A percentile compares a stretch with the other conserved stretches of the same genome.
Evolutionary conservation across 2,113 vertebrate species (phyloP).

Genomic region (Grallaria varia): DNA sequence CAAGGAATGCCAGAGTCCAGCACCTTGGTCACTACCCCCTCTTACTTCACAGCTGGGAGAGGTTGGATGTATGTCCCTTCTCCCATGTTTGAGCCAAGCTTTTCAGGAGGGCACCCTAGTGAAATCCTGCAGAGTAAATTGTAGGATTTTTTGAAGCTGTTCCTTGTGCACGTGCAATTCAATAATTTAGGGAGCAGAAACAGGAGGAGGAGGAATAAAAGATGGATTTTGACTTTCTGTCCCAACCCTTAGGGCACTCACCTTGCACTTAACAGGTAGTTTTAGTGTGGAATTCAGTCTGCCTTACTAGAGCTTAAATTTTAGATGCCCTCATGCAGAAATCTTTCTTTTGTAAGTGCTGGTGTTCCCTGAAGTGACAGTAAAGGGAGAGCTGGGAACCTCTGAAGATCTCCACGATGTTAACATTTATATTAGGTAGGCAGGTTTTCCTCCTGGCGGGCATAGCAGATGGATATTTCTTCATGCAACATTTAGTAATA

Average conservation of each 20-base stretch:
- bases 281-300: background rate
- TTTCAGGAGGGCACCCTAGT: background rate
- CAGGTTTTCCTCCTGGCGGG: background rate
- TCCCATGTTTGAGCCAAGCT: background rate
- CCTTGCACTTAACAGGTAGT: background rate
- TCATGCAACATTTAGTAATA: background rate
- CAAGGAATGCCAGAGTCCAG: background rate
- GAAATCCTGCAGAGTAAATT: background rate
- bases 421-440: background rate
- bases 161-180: background rate
- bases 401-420: background rate
- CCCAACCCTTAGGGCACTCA: background rate
- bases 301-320: background rate
- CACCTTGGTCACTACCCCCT: rapidly evolving
- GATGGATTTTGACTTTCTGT: background rate
- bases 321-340: background rate
- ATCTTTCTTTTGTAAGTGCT: background rate
- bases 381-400: background rate
- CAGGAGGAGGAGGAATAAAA: background rate
- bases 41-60: background rate
- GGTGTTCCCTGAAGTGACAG: background rate
- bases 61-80: rapidly evolving
- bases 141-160: background rate
- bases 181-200: background rate
- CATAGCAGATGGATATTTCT: background rate